phyloP scores from a whole-genome alignment of 2,888 invertebrate genomes.

The Boloria selene region DNA sequence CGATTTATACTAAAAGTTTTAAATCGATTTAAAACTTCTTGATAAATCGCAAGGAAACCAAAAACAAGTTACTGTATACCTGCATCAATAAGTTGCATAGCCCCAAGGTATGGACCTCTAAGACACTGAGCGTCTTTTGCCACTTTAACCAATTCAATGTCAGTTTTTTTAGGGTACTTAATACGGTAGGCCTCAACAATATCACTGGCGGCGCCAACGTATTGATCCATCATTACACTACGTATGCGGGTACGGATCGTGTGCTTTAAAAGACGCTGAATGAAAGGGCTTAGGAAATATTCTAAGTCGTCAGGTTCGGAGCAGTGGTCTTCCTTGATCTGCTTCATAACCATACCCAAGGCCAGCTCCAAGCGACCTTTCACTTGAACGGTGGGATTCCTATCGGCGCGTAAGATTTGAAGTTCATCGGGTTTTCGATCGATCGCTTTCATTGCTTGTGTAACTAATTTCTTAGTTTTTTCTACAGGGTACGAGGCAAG shows the following conservation, averaged over 20 bases:
- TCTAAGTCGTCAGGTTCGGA: conserved; percentile 28
- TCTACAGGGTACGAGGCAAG: conserved; percentile 41
- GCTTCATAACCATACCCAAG: conserved; percentile 61
- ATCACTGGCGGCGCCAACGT: conserved; percentile 48
- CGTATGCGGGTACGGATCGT: conserved; percentile 61
- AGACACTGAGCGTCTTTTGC: conserved; percentile 44
- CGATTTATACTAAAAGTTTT: conserved; percentile 20
- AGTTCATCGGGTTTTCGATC: conserved; percentile 26
- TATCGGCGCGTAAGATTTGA: conserved; percentile 48
- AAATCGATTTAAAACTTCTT: conserved; percentile 12
- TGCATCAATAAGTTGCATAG: conserved; percentile 44
- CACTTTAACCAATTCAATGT: conserved; percentile 54
- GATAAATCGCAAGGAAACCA: conserved; percentile 18
- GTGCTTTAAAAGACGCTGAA: conserved; percentile 57
- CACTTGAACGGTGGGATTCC: conserved; percentile 52
- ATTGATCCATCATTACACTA: conserved; percentile 56
- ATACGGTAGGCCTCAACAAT: conserved; percentile 56
- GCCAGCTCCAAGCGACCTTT: conserved; percentile 67
- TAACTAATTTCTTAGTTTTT: conserved; percentile 32
- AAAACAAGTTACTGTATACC: conserved; percentile 45
- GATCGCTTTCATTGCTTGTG: conserved; percentile 16
- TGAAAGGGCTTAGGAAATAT: conserved; percentile 37
- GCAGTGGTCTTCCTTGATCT: conserved; percentile 48
- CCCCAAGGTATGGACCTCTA: conserved; percentile 27
- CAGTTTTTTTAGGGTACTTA: conserved; percentile 52